Evolutionary conservation across 2,888 invertebrate genomes (phyloP).

Genomic region (Acronicta leporina): DNA sequence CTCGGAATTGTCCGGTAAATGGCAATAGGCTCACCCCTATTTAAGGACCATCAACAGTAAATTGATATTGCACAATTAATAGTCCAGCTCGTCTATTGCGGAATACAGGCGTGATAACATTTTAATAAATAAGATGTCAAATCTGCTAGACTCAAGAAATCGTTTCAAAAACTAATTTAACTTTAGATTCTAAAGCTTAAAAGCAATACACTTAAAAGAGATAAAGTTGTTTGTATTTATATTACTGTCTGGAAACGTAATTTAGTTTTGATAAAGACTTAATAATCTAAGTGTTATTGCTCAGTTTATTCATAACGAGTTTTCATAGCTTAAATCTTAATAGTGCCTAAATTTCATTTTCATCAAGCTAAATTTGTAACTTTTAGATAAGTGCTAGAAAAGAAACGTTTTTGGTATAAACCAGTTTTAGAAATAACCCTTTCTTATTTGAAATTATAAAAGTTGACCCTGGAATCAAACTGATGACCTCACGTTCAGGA

Average conservation of each 20-base stretch:
- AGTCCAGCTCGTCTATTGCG: no score
- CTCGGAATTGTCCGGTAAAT: no score
- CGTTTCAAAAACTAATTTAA: slow-evolving; percentile 28
- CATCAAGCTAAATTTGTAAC: background rate
- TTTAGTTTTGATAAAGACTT: slow-evolving; percentile 26
- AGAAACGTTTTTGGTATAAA: no score
- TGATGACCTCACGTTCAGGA: no score
- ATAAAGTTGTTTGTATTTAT: slow-evolving; percentile 43
- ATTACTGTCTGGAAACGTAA: slow-evolving; percentile 32
- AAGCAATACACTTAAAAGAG: slow-evolving; percentile 24
- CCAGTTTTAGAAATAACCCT: no score
- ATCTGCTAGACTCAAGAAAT: slow-evolving; percentile 10
- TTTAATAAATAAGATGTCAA: background rate
- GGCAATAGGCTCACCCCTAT: no score
- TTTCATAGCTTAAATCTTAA: slow-evolving; percentile 17
- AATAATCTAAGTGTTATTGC: slow-evolving; percentile 23
- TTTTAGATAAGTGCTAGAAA: no score
- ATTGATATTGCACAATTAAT: no score
- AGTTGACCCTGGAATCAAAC: no score
- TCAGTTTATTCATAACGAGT: slow-evolving; percentile 20
- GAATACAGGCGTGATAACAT: no score
- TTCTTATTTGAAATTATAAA: no score
- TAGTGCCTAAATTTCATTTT: background rate
- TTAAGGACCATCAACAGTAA: no score
- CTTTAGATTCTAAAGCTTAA: slow-evolving; percentile 33